These are phyloP conservation scores for Rhinoptilus africanus DNA, from an alignment of 2,113 vertebrate genomes.

Conservation along the genomic window DNA sequence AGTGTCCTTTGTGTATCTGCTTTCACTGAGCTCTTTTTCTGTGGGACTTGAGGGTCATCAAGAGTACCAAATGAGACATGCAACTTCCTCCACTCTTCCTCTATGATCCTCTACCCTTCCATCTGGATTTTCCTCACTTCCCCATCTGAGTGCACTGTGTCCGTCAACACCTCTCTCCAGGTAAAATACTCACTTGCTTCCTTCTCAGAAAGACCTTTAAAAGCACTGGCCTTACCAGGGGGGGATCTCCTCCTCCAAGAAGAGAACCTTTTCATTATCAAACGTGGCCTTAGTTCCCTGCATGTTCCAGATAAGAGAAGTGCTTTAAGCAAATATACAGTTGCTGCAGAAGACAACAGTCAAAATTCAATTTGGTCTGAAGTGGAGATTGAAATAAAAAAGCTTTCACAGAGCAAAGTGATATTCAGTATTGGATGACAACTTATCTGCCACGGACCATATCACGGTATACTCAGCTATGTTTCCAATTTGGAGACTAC, in stretches of 20 bases:
- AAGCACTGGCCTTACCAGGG: not conserved
- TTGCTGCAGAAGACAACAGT: not conserved
- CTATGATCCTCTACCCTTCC: not conserved
- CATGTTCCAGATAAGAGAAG: not conserved
- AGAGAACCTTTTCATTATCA: not conserved
- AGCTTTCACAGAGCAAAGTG: not conserved
- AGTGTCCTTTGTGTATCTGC: not conserved
- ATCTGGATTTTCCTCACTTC: not conserved
- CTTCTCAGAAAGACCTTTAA: not conserved
- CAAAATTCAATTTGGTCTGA: not conserved
- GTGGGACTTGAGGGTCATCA: not conserved
- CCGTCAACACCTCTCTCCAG: not conserved
- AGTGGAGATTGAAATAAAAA: not conserved
- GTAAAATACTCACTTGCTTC: not conserved
- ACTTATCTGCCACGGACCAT: not conserved
- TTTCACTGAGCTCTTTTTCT: not conserved
- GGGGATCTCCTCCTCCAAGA: not conserved
- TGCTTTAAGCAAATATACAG: not conserved
- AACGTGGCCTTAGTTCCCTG: not conserved
- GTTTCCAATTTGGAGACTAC: not conserved
- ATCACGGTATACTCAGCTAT: not conserved
- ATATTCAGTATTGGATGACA: not conserved
- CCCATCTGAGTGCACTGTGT: not conserved
- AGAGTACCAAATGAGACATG: not conserved
- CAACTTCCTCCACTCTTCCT: not conserved